phyloP scores from a whole-genome alignment of 2,888 invertebrate species.

The Phania funesta region DNA sequence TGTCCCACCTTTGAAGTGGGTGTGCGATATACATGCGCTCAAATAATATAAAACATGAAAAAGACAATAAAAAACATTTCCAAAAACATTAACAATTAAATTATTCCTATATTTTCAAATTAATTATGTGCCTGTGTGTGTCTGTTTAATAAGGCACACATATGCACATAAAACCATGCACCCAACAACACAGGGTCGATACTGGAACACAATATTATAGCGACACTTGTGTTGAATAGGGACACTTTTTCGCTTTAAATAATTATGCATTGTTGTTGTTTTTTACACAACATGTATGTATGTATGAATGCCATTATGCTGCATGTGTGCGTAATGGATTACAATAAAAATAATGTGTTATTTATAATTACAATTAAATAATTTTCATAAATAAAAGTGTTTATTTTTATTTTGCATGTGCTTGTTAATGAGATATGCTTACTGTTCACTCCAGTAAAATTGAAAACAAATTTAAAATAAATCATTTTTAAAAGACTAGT shows the following conservation, averaged over 20 bases:
- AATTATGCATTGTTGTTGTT: neutral
- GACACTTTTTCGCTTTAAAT: neutral
- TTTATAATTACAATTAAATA: constrained; percentile 3
- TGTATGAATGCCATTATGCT: neutral
- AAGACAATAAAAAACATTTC: no score
- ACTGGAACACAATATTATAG: neutral
- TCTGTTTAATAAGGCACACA: no score
- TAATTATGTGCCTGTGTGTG: no score
- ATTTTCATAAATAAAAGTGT: neutral
- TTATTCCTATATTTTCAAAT: no score
- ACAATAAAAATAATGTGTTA: neutral
- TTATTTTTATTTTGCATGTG: neutral
- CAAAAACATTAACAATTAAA: no score
- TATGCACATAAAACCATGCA: no score
- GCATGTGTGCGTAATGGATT: neutral
- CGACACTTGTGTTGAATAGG: neutral
- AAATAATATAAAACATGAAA: no score
- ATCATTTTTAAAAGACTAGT: no score
- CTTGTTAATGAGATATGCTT: neutral
- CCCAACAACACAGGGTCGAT: neutral
- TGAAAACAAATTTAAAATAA: neutral
- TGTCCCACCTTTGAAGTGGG: no score
- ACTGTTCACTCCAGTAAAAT: constrained; percentile 1
- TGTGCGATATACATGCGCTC: no score
- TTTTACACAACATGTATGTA: neutral